phyloP scores from a whole-genome alignment of 2,888 invertebrate species.

The Exephanes ischioxanthus region DNA sequence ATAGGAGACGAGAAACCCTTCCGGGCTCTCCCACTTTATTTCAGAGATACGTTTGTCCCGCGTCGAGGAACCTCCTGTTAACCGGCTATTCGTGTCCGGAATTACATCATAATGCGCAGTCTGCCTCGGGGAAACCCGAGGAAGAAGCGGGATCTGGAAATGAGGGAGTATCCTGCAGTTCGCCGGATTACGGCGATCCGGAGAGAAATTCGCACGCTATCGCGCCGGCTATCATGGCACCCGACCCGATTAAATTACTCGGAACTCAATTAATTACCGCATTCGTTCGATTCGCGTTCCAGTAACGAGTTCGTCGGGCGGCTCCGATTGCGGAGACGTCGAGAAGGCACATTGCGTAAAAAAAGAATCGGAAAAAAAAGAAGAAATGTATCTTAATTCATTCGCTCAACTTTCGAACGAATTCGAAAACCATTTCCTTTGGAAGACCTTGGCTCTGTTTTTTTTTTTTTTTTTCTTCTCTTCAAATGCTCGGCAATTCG shows the following conservation, averaged over 20 bases:
- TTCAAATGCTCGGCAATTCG: conserved; percentile 25
- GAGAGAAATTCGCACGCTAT: conserved; percentile 19
- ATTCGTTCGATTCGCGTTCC: neutral
- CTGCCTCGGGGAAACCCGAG: neutral
- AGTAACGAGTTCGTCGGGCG: neutral
- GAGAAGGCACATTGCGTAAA: neutral
- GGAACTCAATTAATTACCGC: neutral
- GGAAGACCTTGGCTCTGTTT: conserved; percentile 33
- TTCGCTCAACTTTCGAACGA: neutral
- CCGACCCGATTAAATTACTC: neutral
- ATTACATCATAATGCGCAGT: conserved; percentile 12
- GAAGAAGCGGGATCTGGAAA: conserved; percentile 13
- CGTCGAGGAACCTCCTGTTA: neutral
- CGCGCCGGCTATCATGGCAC: neutral
- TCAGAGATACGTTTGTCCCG: neutral
- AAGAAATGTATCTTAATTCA: neutral
- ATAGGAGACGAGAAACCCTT: conserved; percentile 12
- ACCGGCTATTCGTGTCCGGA: conserved; percentile 4
- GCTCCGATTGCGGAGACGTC: neutral
- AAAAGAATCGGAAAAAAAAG: neutral
- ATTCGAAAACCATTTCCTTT: neutral
- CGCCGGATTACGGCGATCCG: neutral
- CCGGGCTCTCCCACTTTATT: neutral
- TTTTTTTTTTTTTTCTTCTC: conserved; percentile 47
- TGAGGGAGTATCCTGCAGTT: neutral